Base-by-base conservation (phyloP, 1,140 invertebrate genomes). In the Drosophila paulistorum region DNA sequence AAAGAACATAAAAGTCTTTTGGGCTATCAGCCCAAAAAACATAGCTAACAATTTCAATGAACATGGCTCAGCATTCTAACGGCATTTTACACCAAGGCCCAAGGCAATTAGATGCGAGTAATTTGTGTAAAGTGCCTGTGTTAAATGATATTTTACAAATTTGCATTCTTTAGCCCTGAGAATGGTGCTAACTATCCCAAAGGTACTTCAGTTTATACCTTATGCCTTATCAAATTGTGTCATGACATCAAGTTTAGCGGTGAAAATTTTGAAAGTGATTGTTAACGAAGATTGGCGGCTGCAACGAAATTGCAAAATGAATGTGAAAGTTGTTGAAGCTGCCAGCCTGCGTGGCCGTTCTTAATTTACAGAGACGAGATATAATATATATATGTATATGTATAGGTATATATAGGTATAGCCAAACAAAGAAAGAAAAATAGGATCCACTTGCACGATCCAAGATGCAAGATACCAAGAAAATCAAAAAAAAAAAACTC, bases 41-140 rank as follows among this genome's bases (percentile, higher is more conserved):
- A 23, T 39, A 62, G 26, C 17, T 13, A 72, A 59, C 68, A 65
- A 77, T 78, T 87, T 87, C 83, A 85, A 85, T 85, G 74, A 75
- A 70, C 74, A 48, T 70, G 66, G 65, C 73, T 76, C 41, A 51
- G 68, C 74, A 65, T 70, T 65, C 58, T 86, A 86, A 87, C 83
- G 72, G 65, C 30, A 30, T 68, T 37, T 54, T 37, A 63, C 70
- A 68, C 79, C 30, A 7, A 11, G 77, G 71, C 68, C 45, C 39
- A 23, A 23, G 70, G 84, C 87, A 86, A 86, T 86, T 86, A 86
- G 83, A 72, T 79, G 78, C 67, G 75, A 81, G 78, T 77, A 75
- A 67, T 77, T 71, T 57, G 51, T 57, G 51, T 62, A 54, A 77
- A 71, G 62, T 72, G 37, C 63, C 37, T 30, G 30, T 30, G 30